Conservation (phyloP, 2,113 vertebrate genomes). For the Oryzias melastigma region DNA sequence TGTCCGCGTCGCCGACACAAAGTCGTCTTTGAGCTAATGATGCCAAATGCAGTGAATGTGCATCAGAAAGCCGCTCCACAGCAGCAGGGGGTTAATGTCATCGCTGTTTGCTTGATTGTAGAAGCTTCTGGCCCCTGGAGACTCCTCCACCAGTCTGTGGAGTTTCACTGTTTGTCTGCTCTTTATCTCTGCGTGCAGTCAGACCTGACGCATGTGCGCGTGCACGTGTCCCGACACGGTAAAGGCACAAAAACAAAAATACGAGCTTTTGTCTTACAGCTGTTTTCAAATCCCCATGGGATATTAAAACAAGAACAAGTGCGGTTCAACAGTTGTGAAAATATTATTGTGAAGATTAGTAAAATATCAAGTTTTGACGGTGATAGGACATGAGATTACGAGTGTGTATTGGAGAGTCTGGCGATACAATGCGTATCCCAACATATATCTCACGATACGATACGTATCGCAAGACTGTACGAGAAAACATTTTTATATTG, state of each 20-base stretch:
- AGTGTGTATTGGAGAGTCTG: too few species aligned
- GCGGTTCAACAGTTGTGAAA: too few species aligned
- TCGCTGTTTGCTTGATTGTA: conserved; percentile 58
- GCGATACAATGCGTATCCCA: too few species aligned
- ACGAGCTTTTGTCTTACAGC: background rate
- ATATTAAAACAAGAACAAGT: too few species aligned
- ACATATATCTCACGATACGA: too few species aligned
- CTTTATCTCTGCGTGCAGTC: conserved; percentile 36
- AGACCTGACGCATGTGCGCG: background rate
- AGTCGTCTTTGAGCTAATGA: conserved; percentile 50
- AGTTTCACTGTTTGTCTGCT: conserved; percentile 39
- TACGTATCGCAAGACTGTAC: too few species aligned
- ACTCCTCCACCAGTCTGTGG: conserved; percentile 45
- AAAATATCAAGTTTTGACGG: too few species aligned
- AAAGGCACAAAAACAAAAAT: background rate
- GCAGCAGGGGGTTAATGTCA: conserved; percentile 64
- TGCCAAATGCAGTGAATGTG: conserved; percentile 28
- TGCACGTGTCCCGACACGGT: background rate
- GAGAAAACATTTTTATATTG: too few species aligned
- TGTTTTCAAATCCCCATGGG: background rate
- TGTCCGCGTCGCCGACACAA: background rate
- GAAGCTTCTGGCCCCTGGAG: conserved; percentile 58
- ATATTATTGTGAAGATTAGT: background rate
- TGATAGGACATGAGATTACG: too few species aligned
- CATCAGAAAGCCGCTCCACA: conserved; percentile 15